These are phyloP conservation scores for Drosophila buzzatii DNA, from an alignment of 2,888 invertebrate genomes.

Conservation along the genomic window DNA sequence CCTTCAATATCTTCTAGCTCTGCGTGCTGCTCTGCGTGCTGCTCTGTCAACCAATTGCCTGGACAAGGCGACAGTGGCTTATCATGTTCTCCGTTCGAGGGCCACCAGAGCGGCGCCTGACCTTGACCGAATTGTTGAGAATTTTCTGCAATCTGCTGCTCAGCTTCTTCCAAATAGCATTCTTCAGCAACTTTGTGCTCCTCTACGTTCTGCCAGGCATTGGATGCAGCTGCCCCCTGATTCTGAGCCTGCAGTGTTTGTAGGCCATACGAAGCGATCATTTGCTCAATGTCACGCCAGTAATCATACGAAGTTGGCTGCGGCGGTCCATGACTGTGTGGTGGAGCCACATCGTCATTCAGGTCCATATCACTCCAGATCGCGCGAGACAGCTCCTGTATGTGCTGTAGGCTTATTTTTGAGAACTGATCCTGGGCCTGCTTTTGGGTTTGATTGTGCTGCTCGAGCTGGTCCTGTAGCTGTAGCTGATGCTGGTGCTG, in stretches of 20 bases:
- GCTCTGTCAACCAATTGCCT: background rate
- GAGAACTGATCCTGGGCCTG: background rate
- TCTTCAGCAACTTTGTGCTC: background rate
- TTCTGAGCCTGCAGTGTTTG: background rate
- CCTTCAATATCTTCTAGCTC: background rate
- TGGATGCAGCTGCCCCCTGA: background rate
- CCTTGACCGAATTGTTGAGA: background rate
- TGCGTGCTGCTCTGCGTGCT: too few species aligned
- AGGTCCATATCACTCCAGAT: constrained; percentile 1
- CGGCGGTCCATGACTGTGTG: background rate
- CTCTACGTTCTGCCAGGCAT: background rate
- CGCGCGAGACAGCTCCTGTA: background rate
- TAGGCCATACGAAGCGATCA: background rate
- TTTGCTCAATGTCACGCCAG: constrained; percentile 9
- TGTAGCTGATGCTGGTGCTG: background rate
- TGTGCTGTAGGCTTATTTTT: background rate
- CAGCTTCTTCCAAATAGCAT: background rate
- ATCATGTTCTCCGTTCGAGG: background rate
- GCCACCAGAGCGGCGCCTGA: background rate
- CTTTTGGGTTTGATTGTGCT: background rate
- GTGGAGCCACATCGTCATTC: background rate
- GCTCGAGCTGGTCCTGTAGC: background rate
- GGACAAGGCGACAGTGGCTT: background rate
- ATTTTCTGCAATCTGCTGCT: background rate
- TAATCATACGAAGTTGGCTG: constrained; percentile 1